Base-by-base conservation (phyloP, 2,888 invertebrate species). In the Eudasyphora cyanicolor region DNA sequence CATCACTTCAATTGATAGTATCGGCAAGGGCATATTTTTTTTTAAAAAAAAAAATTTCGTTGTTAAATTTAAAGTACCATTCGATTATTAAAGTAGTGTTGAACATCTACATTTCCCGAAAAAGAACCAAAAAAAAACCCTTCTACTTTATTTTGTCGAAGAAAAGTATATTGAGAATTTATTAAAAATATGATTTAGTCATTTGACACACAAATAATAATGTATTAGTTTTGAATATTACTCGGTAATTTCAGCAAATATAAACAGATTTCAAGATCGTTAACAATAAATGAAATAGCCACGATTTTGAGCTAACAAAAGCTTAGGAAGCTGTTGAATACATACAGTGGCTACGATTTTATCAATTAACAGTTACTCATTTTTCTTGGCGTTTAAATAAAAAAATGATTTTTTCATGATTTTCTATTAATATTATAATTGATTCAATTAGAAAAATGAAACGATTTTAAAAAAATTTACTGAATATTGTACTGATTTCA, bases 1-100 rank as follows among this genome's bases (percentile, higher is more conserved):
- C 35, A 45, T 12, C 49, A 49, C 19, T 49, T 54, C 54, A 12
- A 4, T 54, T 14, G 12, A 2, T 54, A 12, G 57, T 57, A 57
- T 27, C 57, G 24, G 14, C 14, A n/a, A n/a, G 14, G 6, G 8
- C 14, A 57, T 14, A 8, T 14, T 45, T 45, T 45, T 45, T 24
- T 45, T 45, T 45, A n/a, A n/a, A 45, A 45, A 45, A 49, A 49
- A 57, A 24, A 14, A 54, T 67, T 67, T 42, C 19, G 67, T 67
- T 67, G 42, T 24, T 67, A 38, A 42, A 6, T 67, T 67, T 38
- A 5, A 38, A 67, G 7, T 67, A 67, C 21, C 42, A 14, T 24
- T 42, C 21, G 21, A 67, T 42, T 21, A 38, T 67, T 38, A 19
- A 67, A 64, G 64, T 64, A 38, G 64, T 64, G 64, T 64, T 38